These are phyloP conservation scores for Dryadula phaetusa DNA, from an alignment of 2,888 invertebrate genomes.

Conservation along the genomic window DNA sequence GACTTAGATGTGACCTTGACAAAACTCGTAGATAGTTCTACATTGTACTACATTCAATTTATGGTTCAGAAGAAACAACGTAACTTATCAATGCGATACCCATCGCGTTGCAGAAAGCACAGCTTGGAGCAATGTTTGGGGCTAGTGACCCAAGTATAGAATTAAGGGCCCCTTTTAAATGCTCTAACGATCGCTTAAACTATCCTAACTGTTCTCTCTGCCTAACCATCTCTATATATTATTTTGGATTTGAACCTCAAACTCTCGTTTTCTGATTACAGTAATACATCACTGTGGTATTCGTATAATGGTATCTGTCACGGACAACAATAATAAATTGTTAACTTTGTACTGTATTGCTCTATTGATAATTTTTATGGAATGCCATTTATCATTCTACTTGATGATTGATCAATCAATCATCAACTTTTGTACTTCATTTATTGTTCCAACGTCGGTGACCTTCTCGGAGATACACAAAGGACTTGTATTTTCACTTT, in stretches of 20 bases:
- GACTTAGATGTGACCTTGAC: too few species aligned
- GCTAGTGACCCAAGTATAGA: too few species aligned
- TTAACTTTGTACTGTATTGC: background rate
- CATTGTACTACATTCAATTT: too few species aligned
- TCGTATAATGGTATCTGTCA: background rate
- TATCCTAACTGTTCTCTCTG: too few species aligned
- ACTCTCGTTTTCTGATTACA: background rate
- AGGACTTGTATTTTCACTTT: constrained; percentile 27
- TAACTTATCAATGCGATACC: too few species aligned
- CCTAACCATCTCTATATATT: too few species aligned
- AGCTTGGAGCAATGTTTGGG: too few species aligned
- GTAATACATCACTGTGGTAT: background rate
- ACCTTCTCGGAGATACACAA: constrained; percentile 27
- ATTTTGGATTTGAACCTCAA: background rate
- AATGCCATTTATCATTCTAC: constrained; percentile 23
- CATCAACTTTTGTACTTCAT: constrained; percentile 2
- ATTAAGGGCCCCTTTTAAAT: too few species aligned
- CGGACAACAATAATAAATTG: background rate
- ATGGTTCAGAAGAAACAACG: too few species aligned
- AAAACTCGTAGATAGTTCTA: too few species aligned
- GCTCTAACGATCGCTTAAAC: too few species aligned
- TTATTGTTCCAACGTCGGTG: constrained; percentile 27
- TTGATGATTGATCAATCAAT: constrained; percentile 35
- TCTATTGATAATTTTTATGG: constrained; percentile 14
- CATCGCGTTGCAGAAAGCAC: too few species aligned